Evolutionary conservation across 2,888 invertebrate genomes (phyloP).

Genomic region (Camponotus fellah): DNA sequence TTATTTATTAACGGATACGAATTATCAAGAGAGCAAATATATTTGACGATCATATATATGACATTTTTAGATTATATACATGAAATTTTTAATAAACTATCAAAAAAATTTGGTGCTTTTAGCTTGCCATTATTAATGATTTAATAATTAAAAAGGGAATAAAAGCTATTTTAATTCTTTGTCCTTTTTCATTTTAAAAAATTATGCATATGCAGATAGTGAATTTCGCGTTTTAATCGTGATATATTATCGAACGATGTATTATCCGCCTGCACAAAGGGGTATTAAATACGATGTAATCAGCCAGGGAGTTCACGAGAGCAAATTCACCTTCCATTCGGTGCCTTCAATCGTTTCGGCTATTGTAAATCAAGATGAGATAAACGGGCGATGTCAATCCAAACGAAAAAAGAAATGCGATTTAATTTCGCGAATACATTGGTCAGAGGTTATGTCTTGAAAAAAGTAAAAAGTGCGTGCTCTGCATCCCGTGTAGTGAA

Average conservation of each 20-base stretch:
- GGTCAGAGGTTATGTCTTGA: conserved; percentile 36
- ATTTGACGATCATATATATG: background rate
- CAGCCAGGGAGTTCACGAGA: background rate
- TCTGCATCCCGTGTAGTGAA: conserved; percentile 1
- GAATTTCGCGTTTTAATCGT: conserved; percentile 1
- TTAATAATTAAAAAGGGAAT: background rate
- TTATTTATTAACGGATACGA: background rate
- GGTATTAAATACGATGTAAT: conserved; percentile 41
- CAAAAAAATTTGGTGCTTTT: background rate
- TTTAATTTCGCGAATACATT: conserved; percentile 33
- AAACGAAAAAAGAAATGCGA: conserved; percentile 30
- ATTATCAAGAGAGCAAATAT: conserved; percentile 4
- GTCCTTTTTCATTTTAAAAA: background rate
- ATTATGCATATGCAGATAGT: background rate
- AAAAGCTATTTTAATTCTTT: background rate
- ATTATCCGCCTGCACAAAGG: background rate
- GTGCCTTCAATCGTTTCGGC: background rate
- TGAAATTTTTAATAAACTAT: conserved; percentile 4
- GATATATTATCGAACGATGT: background rate
- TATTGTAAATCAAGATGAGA: conserved; percentile 44
- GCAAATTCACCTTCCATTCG: conserved; percentile 17
- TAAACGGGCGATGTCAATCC: conserved; percentile 42
- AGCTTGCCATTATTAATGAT: background rate
- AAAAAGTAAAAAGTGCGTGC: conserved; percentile 26
- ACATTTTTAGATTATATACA: background rate